Percentiles rank a stretch among this genome's conserved stretches.
phyloP scores from a whole-genome alignment of 64 coral and sea anemone species.

The Montipora cactus region DNA sequence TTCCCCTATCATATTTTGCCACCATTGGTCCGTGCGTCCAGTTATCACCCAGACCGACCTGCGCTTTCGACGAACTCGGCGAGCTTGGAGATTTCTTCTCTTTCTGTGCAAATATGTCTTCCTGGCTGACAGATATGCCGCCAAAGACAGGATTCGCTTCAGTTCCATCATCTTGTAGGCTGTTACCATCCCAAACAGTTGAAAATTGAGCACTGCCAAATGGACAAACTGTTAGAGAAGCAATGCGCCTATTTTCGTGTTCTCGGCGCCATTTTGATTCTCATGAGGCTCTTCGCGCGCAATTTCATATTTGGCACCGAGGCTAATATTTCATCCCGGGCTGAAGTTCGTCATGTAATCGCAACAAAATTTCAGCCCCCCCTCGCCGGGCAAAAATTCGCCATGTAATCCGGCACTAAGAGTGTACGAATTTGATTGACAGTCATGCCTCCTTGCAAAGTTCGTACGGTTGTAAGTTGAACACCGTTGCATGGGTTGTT shows the following conservation, averaged over 20 bases:
- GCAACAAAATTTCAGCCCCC: neutral
- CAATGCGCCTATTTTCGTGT: neutral
- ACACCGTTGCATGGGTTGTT: too few relatives aligned
- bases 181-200: slow-evolving; percentile 3
- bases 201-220: neutral
- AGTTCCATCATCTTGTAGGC: slow-evolving; percentile 3
- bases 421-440: too few relatives aligned
- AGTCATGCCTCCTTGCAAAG: too few relatives aligned
- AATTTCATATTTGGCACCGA: neutral
- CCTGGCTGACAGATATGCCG: too few relatives aligned
- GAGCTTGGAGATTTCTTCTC: too few relatives aligned
- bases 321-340: neutral
- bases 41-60: too few relatives aligned
- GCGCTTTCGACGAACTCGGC: too few relatives aligned
- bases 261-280: neutral
- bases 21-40: too few relatives aligned
- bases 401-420: neutral
- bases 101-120: too few relatives aligned
- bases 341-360: neutral
- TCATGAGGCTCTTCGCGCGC: neutral
- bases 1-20: too few relatives aligned
- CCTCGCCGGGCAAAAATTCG: neutral
- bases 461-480: too few relatives aligned
- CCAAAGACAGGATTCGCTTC: neutral
- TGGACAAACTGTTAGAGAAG: neutral